These are phyloP conservation scores for Zaprionus gabonicus DNA, from an alignment of 1,140 invertebrate species.

Conservation along the genomic window DNA sequence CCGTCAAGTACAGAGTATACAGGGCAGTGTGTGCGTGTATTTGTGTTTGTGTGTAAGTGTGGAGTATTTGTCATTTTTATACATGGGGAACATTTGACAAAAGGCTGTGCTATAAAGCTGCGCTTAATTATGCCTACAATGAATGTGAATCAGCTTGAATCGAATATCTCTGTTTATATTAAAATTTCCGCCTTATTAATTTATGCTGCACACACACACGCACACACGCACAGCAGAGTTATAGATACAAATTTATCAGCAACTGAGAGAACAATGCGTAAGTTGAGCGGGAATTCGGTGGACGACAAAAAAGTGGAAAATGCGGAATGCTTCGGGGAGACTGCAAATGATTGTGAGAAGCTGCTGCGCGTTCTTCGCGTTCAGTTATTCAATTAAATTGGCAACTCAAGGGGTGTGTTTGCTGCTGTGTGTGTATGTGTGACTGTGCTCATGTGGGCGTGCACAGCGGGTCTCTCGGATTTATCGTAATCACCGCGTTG, in stretches of 20 bases:
- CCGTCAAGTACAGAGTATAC: conserved; percentile 16
- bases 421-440: not conserved
- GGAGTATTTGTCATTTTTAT: conserved; percentile 14
- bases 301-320: conserved; percentile 16
- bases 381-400: conserved; percentile 75
- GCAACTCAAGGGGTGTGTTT: conserved; percentile 61
- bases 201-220: conserved; percentile 40
- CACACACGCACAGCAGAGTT: conserved; percentile 10
- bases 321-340: conserved; percentile 25
- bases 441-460: conserved; percentile 11
- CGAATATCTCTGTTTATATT: conserved; percentile 76
- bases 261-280: conserved; percentile 63
- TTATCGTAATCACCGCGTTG: conserved; percentile 55
- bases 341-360: conserved; percentile 74
- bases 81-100: conserved; percentile 43
- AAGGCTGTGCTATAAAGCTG: conserved; percentile 47
- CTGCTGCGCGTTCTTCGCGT: conserved; percentile 18
- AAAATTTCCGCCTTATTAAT: conserved; percentile 80
- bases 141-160: conserved; percentile 54
- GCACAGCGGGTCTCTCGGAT: conserved; percentile 35
- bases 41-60: not conserved
- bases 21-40: not conserved
- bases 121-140: conserved; percentile 69
- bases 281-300: conserved; percentile 43
- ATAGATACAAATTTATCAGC: conserved; percentile 51